Evolutionary conservation across 2,888 invertebrate genomes (phyloP), one percentile per base, ranked within the genome.

Genomic region (Plagodis dolabraria): DNA sequence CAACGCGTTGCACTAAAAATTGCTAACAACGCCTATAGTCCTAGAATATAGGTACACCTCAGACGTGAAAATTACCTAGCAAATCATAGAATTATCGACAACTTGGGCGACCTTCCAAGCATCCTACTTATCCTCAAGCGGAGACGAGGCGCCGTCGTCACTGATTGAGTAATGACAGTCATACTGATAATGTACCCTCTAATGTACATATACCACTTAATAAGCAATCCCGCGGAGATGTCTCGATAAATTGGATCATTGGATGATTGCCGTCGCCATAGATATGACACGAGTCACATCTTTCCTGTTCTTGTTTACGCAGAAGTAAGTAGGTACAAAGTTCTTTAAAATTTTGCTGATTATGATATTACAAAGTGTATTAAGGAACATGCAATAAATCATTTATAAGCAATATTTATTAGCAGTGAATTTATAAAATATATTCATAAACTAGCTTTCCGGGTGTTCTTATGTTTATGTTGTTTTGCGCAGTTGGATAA

Each of bases 241-340:
- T 74, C 79, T 79, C 77, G 75, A 86, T 85, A 83, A 87, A 87
- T 87, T 88, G 83, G 74, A 82, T 85, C 82, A 86, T 85, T 89
- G 85, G 74, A 85, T 83, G 83, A 86, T 85, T 89, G 79, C 82
- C 69, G 67, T 65, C 75, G 79, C 82, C 83, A 83, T 82, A 80
- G 80, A 77, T 81, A 82, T 80, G 65, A 33, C 43, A 44, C 44
- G 48, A 38, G 52, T 35, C n/a, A n/a, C n/a, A n/a, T n/a, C 38
- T 54, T 54, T 60, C 59, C 59, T 60, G 53, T 49, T 6, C 46
- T 50, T 59, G 51, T 60, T 55, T 47, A 52, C 47, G 7, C 11
- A 10, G 22, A 12, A 33, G n/a, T 33, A 22, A 22, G 22, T 4
- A 22, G n/a, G n/a, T n/a, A n/a, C 10, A n/a, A 6, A 49, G 46